phyloP scores from a whole-genome alignment of 2,113 vertebrate species.

The Laterallus jamaicensis region DNA sequence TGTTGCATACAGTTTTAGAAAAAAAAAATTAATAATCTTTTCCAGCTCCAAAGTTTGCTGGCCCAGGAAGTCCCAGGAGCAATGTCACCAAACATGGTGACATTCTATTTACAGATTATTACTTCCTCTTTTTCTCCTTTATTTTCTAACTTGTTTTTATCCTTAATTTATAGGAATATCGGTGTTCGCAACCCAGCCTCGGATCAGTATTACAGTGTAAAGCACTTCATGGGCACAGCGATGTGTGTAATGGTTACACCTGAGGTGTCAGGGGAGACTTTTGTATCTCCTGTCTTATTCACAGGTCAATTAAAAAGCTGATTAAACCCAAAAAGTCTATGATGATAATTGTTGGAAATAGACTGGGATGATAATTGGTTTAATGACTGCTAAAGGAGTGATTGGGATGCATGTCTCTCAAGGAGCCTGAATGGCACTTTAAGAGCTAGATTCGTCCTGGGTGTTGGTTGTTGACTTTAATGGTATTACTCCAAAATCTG shows the following conservation, averaged over 20 bases:
- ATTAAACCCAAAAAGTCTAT: constrained; percentile 62
- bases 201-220: not conserved
- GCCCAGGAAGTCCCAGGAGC: not conserved
- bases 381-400: constrained; percentile 67
- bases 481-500: constrained; percentile 41
- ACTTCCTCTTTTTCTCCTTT: not conserved
- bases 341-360: constrained; percentile 68
- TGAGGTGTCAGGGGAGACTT: constrained; percentile 41
- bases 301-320: constrained; percentile 64
- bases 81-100: not conserved
- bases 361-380: constrained; percentile 68
- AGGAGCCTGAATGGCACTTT: constrained; percentile 51
- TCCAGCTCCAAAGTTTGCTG: not conserved
- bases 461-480: constrained; percentile 55
- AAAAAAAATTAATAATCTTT: not conserved
- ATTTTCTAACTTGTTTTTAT: not conserved
- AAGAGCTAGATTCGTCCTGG: constrained; percentile 42
- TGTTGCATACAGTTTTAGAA: not conserved
- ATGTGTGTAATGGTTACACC: constrained; percentile 35
- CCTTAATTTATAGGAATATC: not conserved
- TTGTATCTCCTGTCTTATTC: constrained; percentile 52
- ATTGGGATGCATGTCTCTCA: constrained; percentile 45
- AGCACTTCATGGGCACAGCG: not conserved
- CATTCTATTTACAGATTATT: not conserved
- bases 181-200: not conserved